Conservation (phyloP, 2,888 invertebrate genomes). For the Kuschelorhynchus macadamiae region DNA sequence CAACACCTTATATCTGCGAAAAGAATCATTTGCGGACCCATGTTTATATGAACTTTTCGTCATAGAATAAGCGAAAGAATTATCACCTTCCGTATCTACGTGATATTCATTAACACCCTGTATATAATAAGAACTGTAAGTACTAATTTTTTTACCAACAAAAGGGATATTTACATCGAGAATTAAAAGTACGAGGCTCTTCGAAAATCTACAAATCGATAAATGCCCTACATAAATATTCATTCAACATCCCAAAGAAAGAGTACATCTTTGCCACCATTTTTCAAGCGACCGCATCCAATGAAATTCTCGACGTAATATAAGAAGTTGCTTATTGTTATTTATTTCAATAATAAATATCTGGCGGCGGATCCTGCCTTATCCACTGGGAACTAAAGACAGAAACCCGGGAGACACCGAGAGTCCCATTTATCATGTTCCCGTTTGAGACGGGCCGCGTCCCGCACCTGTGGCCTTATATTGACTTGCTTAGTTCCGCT, state of each 20-base stretch:
- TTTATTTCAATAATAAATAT: conserved; percentile 68
- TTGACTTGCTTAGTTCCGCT: background rate
- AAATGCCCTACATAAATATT: background rate
- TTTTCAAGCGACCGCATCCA: conserved; percentile 55
- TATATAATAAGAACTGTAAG: too few species aligned
- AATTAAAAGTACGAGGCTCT: too few species aligned
- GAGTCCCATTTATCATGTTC: conserved; percentile 45
- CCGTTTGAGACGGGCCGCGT: conserved; percentile 28
- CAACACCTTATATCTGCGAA: too few species aligned
- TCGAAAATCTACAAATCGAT: too few species aligned
- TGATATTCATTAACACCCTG: too few species aligned
- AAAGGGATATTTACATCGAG: too few species aligned
- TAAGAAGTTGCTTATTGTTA: conserved; percentile 66
- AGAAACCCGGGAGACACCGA: conserved; percentile 34
- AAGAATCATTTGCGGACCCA: too few species aligned
- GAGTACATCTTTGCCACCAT: conserved; percentile 16
- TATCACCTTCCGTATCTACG: too few species aligned
- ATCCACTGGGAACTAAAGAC: conserved; percentile 43
- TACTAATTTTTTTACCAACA: too few species aligned
- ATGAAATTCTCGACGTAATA: conserved; percentile 62
- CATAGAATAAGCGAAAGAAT: too few species aligned
- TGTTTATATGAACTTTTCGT: too few species aligned
- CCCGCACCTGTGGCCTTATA: conserved; percentile 38
- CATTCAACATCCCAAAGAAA: conserved; percentile 2
- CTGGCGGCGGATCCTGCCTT: conserved; percentile 46